Evolutionary conservation across 2,113 vertebrate species (phyloP).

Genomic region (Pterocles gutturalis): DNA sequence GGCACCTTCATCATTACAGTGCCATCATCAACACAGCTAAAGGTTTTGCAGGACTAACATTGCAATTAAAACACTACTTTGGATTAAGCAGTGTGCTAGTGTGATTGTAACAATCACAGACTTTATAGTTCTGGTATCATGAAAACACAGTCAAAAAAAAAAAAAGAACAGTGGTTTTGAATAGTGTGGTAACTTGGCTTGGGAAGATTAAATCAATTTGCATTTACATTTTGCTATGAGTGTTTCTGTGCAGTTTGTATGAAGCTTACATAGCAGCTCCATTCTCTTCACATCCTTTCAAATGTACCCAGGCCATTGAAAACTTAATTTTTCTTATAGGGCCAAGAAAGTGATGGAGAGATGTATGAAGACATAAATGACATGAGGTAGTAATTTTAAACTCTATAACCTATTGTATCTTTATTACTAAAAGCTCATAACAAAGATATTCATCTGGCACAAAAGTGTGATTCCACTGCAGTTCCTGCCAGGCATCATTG

Average conservation of each 20-base stretch:
- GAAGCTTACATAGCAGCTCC: background rate
- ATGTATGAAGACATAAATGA: slow-evolving; percentile 90
- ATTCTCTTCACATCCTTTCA: background rate
- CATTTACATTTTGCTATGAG: background rate
- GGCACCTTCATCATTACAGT: background rate
- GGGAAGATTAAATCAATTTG: background rate
- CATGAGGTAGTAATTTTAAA: slow-evolving; percentile 76
- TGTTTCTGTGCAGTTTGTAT: background rate
- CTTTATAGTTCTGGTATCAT: background rate
- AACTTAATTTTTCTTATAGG: slow-evolving; percentile 68
- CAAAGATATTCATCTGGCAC: background rate
- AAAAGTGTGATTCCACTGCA: background rate
- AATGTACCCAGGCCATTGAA: background rate
- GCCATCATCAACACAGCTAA: background rate
- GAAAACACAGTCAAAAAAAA: background rate
- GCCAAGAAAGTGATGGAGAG: slow-evolving; percentile 82
- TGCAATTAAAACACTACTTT: background rate
- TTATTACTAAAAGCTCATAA: background rate
- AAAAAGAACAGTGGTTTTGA: background rate
- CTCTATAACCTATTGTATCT: background rate
- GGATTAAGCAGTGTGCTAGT: background rate
- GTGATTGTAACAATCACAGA: background rate
- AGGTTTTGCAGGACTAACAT: background rate
- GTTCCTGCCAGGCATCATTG: background rate
- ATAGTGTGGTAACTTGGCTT: background rate